Evolutionary conservation across 2,888 invertebrate species (phyloP).

Genomic region (Eristalis pertinax): DNA sequence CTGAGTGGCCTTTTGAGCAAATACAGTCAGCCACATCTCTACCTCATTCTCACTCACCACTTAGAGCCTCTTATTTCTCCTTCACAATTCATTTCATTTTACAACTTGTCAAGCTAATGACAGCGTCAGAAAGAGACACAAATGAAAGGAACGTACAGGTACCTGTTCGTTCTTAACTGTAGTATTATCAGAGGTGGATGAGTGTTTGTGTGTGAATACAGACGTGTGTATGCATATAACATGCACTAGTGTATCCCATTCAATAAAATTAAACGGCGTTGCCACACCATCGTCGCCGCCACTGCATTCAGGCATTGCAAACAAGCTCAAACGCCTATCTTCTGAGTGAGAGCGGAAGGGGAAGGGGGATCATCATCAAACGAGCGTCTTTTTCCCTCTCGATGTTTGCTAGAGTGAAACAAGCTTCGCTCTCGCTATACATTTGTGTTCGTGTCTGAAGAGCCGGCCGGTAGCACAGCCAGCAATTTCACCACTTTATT

Average conservation of each 20-base stretch:
- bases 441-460: background rate
- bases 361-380: background rate
- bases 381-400: constrained; percentile 9
- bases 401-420: constrained; percentile 22
- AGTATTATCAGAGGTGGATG: constrained; percentile 37
- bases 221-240: constrained; percentile 1
- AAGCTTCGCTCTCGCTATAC: background rate
- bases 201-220: background rate
- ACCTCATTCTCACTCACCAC: constrained; percentile 1
- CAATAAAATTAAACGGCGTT: constrained; percentile 53
- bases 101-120: constrained; percentile 68
- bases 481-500: background rate
- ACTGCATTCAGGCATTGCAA: constrained; percentile 40
- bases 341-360: no score
- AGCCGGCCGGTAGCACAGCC: constrained; percentile 53
- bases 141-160: constrained; percentile 35
- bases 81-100: constrained; percentile 48
- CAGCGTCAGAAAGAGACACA: constrained; percentile 38
- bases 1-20: constrained; percentile 44
- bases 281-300: constrained; percentile 9
- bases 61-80: constrained; percentile 35
- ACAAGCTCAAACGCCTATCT: constrained; percentile 18
- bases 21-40: constrained; percentile 47
- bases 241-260: constrained; percentile 35
- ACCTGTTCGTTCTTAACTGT: constrained; percentile 57